Conservation (phyloP, 2,888 invertebrate genomes). For the Mactromeris polynyma region DNA sequence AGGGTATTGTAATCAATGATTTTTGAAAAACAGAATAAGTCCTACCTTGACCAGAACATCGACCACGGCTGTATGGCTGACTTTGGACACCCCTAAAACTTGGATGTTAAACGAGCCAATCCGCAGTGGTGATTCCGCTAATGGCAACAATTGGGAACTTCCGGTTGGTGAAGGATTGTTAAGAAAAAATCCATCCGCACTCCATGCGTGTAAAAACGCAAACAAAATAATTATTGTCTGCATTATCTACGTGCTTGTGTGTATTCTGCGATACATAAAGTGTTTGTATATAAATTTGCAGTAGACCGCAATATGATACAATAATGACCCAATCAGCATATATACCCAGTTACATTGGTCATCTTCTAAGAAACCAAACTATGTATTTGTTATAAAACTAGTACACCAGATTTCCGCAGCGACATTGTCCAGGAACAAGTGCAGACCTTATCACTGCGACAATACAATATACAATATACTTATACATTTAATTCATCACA, state of each 20-base stretch:
- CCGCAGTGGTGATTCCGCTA: conserved; percentile 72
- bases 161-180: not conserved
- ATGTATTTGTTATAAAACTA: not conserved
- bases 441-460: not conserved
- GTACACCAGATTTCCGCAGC: not conserved
- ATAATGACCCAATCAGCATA: not conserved
- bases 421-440: not conserved
- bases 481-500: not conserved
- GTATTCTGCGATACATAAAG: not conserved
- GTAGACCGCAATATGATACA: not conserved
- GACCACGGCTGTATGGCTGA: conserved; percentile 68
- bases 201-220: not conserved
- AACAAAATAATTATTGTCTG: not conserved
- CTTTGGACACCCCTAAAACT: conserved; percentile 77
- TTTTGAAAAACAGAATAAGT: not conserved
- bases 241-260: not conserved
- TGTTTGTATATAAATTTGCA: not conserved
- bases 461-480: not conserved
- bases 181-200: not conserved
- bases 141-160: conserved; percentile 24
- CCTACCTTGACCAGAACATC: conserved; percentile 74
- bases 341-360: not conserved
- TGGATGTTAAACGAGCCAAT: conserved; percentile 82
- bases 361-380: not conserved
- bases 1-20: not conserved